phyloP scores from a whole-genome alignment of 2,888 invertebrate species.

The Automeris io region DNA sequence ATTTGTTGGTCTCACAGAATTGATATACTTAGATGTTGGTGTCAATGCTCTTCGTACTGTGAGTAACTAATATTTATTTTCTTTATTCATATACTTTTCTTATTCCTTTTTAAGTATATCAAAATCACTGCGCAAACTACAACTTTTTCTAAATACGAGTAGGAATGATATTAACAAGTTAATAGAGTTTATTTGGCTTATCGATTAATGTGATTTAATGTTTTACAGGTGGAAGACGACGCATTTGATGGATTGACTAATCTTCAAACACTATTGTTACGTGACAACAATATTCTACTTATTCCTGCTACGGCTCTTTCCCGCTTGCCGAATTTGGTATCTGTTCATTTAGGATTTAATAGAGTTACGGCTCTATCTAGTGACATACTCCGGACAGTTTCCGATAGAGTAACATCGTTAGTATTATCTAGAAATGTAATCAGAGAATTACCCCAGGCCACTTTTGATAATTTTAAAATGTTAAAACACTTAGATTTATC shows the following conservation, averaged over 20 bases:
- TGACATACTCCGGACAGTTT: constrained; percentile 85
- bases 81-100: too few species aligned
- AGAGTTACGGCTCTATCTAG: constrained; percentile 90
- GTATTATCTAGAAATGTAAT: constrained; percentile 90
- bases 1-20: constrained; percentile 83
- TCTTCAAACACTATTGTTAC: constrained; percentile 85
- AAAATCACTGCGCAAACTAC: too few species aligned
- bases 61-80: constrained; percentile 56
- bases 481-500: constrained; percentile 85
- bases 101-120: too few species aligned
- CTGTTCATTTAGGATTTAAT: constrained; percentile 89
- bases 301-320: constrained; percentile 90
- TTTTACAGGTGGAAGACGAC: constrained; percentile 87
- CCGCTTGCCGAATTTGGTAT: constrained; percentile 83
- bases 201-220: neutral
- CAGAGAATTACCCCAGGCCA: constrained; percentile 87
- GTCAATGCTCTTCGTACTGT: constrained; percentile 92
- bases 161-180: too few species aligned
- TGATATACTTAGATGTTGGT: constrained; percentile 87
- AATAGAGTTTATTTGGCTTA: too few species aligned
- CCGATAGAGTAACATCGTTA: constrained; percentile 83
- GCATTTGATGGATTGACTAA: constrained; percentile 89
- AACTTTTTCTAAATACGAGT: too few species aligned
- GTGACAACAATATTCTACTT: constrained; percentile 91
- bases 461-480: constrained; percentile 87